A percentile compares a stretch with the other conserved stretches of the same genome.
These are phyloP conservation scores for Tachystola acroxantha DNA, from an alignment of 2,888 invertebrate genomes.

Conservation along the genomic window DNA sequence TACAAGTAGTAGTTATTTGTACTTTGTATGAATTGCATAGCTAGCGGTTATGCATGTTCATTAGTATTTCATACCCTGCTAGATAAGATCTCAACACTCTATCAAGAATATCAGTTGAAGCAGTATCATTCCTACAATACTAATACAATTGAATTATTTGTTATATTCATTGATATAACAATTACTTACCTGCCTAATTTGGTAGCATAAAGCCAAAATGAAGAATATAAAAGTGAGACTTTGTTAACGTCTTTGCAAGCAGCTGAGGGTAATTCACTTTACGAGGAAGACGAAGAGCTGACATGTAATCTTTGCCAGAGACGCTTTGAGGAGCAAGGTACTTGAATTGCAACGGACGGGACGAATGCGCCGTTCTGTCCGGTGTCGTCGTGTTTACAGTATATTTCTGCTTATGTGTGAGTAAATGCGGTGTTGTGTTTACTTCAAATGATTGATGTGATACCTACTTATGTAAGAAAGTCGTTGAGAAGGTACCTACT, in stretches of 20 bases:
- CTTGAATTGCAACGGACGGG: slow-evolving; percentile 60
- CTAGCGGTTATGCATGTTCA: slow-evolving; percentile 38
- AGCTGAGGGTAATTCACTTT: slow-evolving; percentile 81
- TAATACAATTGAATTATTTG: background rate
- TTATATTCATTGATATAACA: background rate
- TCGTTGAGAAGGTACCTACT: slow-evolving; percentile 36
- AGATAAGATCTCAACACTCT: slow-evolving; percentile 8
- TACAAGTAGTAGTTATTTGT: slow-evolving; percentile 7
- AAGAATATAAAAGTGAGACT: slow-evolving; percentile 58
- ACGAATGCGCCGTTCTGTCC: slow-evolving; percentile 50
- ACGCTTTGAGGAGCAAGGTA: slow-evolving; percentile 88
- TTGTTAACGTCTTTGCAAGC: slow-evolving; percentile 80
- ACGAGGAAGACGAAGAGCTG: slow-evolving; percentile 82
- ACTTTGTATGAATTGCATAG: slow-evolving; percentile 20
- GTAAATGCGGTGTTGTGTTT: slow-evolving; percentile 76
- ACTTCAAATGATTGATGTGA: slow-evolving; percentile 41
- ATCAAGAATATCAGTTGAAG: background rate
- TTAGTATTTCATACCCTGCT: slow-evolving; percentile 29
- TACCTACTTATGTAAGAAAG: too few relatives aligned
- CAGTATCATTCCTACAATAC: too few relatives aligned
- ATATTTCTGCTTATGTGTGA: slow-evolving; percentile 74
- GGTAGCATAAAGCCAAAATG: slow-evolving; percentile 23
- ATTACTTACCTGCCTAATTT: too few relatives aligned
- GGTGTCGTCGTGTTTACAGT: slow-evolving; percentile 61
- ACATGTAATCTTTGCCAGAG: slow-evolving; percentile 87